Evolutionary conservation across 2,797 vertebrate species (phyloP), one percentile per base, ranked within the genome.

Genomic region (Chelon auratus): DNA sequence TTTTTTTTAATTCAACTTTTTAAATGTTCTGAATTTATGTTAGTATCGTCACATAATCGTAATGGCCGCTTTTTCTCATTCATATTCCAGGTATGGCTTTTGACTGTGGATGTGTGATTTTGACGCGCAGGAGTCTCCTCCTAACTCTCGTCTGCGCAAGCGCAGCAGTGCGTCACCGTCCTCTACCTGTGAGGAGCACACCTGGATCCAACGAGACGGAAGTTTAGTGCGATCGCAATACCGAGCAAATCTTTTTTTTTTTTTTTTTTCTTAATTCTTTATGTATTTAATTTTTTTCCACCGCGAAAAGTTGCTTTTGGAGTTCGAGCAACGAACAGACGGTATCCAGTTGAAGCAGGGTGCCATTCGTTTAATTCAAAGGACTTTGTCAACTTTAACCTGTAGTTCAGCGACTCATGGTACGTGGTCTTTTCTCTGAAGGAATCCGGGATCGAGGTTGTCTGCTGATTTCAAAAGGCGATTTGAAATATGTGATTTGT

Each of bases 171-270:
- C 40, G 84, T 86, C 91, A 47, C 86, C 91, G 68, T 88, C 89
- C 78, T 85, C 81, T 94, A 95, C 94, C 95, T 95, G 94, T 86
- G 83, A 68, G 70, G 40, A 89, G 83, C 92, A 56, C 94, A 96
- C 95, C 95, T 96, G 94, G 92, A 90, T 91, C 93, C 92, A 94
- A 78, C 92, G 83, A 95, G 89, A 92, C 95, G 94, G 95, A 96
- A 95, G 94, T 94, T 84, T 68, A 45, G 64, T 58, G 47, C 48
- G 77, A 72, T 63, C 68, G 48, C 47, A 77, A 22, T 15, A 54
- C 43, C 7, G 11, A 45, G 18, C 20, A 50, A 72, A 77, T 60
- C 63, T 53, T 70, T 33, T 33, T 33, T 6, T 5, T 33, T 6
- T 45, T 8, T 17, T 45, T 5, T 15, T 42, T 42, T 13, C 17